phyloP scores from a whole-genome alignment of 2,797 vertebrate genomes.

The Spatula clypeata region DNA sequence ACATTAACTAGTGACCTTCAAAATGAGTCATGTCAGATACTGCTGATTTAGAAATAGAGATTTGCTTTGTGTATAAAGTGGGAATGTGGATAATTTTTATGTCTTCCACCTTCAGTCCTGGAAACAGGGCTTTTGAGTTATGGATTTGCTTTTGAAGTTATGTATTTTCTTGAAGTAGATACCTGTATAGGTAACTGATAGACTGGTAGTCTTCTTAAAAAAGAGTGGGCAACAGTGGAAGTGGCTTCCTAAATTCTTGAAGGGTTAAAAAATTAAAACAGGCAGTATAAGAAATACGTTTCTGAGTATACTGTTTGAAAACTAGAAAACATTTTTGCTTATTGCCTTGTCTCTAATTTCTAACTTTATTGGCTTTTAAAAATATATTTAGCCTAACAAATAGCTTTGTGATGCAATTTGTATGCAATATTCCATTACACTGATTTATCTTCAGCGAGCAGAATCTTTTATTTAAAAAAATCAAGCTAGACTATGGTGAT shows the following conservation, averaged over 20 bases:
- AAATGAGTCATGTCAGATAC: background rate
- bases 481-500: background rate
- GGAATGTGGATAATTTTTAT: background rate
- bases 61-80: background rate
- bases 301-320: background rate
- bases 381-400: background rate
- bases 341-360: background rate
- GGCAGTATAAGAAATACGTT: background rate
- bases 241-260: background rate
- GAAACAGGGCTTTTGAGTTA: background rate
- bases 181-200: background rate
- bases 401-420: background rate
- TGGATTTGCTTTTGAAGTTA: background rate
- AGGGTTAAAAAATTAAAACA: background rate
- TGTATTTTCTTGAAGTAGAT: background rate
- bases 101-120: background rate
- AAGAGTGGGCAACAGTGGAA: background rate
- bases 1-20: background rate
- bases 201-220: background rate
- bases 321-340: background rate
- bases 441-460: background rate
- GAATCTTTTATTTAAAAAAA: conserved; percentile 1
- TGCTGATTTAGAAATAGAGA: background rate
- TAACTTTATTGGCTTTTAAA: conserved; percentile 22
- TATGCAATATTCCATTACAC: background rate